These are phyloP conservation scores for Arctopsyche grandis DNA, from an alignment of 1,140 invertebrate species.

Conservation along the genomic window DNA sequence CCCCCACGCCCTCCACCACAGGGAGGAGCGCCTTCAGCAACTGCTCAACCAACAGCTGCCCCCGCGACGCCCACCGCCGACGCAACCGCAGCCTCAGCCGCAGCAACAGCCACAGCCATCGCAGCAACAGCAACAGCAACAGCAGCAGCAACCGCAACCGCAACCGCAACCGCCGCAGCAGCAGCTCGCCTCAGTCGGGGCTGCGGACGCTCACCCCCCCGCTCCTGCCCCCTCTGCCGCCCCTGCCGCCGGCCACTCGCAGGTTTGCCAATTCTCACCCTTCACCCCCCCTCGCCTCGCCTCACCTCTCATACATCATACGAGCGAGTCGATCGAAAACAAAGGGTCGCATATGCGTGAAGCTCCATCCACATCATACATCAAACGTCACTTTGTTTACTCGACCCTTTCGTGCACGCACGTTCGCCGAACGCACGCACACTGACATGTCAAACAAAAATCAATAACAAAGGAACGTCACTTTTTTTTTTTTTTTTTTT, in stretches of 20 bases:
- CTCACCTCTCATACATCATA: too few species aligned
- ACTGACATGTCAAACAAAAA: too few species aligned
- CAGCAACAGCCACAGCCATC: neutral
- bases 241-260: conserved; percentile 15
- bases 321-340: neutral
- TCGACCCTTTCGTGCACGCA: too few species aligned
- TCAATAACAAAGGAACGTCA: too few species aligned
- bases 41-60: neutral
- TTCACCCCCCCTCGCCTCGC: too few species aligned
- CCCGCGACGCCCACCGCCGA: neutral
- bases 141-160: too few species aligned
- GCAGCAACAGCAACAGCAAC: too few species aligned
- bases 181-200: neutral
- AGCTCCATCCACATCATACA: too few species aligned
- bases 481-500: too few species aligned
- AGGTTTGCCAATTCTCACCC: neutral
- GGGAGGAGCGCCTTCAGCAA: neutral
- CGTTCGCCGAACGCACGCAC: too few species aligned
- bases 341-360: neutral
- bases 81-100: neutral
- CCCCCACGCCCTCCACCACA: neutral
- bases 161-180: neutral
- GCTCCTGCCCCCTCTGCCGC: conserved; percentile 11
- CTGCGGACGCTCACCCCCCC: neutral
- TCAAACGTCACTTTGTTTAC: too few species aligned